These are phyloP conservation scores for Lepidurus packardi DNA, from an alignment of 1,140 invertebrate genomes.

Conservation along the genomic window DNA sequence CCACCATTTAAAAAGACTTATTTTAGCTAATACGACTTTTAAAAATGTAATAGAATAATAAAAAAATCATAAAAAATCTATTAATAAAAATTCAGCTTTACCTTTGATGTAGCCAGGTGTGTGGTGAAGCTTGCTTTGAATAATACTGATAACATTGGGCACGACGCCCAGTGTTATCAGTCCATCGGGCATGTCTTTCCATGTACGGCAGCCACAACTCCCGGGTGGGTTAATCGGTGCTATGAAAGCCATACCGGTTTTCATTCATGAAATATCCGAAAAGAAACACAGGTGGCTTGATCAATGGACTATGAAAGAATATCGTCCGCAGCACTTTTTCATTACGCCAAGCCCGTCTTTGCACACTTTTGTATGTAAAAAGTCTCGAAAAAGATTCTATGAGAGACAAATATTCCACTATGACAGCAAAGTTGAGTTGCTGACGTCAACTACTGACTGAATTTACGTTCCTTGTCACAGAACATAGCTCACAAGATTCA, in stretches of 20 bases:
- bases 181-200: slow-evolving; percentile 11
- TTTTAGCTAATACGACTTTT: neutral
- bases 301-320: slow-evolving; percentile 7
- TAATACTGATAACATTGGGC: neutral
- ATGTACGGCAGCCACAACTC: neutral
- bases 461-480: slow-evolving; percentile 9
- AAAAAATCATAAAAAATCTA: neutral
- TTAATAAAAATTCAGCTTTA: neutral
- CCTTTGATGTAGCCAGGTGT: neutral
- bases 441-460: neutral
- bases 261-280: neutral
- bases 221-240: neutral
- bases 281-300: neutral
- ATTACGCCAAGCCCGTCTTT: neutral
- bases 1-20: neutral
- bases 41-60: neutral
- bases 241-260: slow-evolving; percentile 6
- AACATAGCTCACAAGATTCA: neutral
- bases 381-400: neutral
- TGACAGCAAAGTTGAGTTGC: neutral
- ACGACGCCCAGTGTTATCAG: neutral
- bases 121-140: neutral
- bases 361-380: neutral
- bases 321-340: neutral
- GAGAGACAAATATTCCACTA: neutral